A percentile compares a stretch with the other conserved stretches of the same genome.
These are phyloP conservation scores for Ecdyonurus torrentis DNA, from an alignment of 2,888 invertebrate species.

Conservation along the genomic window DNA sequence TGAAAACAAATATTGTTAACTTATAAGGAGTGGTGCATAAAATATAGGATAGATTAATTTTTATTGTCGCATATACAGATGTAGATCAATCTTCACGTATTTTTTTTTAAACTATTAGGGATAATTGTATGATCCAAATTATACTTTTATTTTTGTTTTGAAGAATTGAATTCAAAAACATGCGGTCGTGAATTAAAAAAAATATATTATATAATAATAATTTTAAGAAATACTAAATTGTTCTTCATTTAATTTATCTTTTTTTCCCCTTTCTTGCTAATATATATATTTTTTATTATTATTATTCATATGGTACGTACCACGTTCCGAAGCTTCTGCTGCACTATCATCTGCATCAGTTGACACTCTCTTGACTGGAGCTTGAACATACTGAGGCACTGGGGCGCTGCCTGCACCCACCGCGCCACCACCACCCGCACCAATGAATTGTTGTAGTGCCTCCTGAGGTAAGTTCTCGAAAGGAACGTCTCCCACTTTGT, in stretches of 20 bases:
- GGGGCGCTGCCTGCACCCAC: slow-evolving; percentile 36
- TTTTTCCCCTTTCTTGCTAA: too few relatives aligned
- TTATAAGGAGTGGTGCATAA: too few relatives aligned
- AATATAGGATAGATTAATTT: too few relatives aligned
- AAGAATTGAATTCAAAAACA: not conserved
- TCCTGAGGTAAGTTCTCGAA: slow-evolving; percentile 69
- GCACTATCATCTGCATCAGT: slow-evolving; percentile 38
- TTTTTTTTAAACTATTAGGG: too few relatives aligned
- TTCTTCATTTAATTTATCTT: not conserved
- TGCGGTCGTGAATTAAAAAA: too few relatives aligned
- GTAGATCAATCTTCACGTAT: too few relatives aligned
- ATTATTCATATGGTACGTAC: not conserved
- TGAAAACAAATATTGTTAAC: too few relatives aligned
- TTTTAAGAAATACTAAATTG: not conserved
- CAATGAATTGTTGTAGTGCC: slow-evolving; percentile 71
- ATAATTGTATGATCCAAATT: too few relatives aligned
- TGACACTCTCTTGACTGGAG: slow-evolving; percentile 14
- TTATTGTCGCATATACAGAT: too few relatives aligned
- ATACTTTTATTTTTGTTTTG: too few relatives aligned
- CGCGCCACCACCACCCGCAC: slow-evolving; percentile 53
- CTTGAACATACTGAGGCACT: slow-evolving; percentile 40
- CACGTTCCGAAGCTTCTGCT: slow-evolving; percentile 23
- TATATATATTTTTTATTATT: not conserved
- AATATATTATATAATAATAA: not conserved
- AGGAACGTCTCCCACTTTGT: slow-evolving; percentile 72